Percentiles rank a stretch among this genome's conserved stretches.
Conservation (phyloP, 2,113 vertebrate species). For the Poeciliopsis turrubarensis region DNA sequence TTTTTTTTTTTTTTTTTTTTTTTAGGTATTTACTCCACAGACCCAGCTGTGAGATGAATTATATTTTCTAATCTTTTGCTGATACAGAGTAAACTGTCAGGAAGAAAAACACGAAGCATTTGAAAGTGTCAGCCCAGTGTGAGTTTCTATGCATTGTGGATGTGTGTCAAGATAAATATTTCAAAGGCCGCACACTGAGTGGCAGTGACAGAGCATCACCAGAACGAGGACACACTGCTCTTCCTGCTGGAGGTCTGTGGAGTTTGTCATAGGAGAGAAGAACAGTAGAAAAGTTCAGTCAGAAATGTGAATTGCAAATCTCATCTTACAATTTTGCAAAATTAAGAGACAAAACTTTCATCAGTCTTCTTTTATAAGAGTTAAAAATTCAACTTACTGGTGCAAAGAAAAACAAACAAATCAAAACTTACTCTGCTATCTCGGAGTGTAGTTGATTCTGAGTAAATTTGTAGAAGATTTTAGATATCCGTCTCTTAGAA, state of each 20-base stretch:
- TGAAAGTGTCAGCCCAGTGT: conserved; percentile 33
- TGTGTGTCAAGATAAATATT: conserved; percentile 66
- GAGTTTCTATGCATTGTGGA: conserved; percentile 38
- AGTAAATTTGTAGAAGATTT: background rate
- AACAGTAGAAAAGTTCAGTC: background rate
- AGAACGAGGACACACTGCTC: conserved; percentile 59
- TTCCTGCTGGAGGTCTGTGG: conserved; percentile 29
- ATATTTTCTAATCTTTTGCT: conserved; percentile 53
- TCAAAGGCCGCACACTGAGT: conserved; percentile 56
- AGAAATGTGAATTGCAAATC: too few relatives aligned
- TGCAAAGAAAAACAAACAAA: background rate
- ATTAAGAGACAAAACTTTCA: too few relatives aligned
- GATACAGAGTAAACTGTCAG: conserved; percentile 42
- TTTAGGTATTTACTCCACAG: conserved; percentile 9
- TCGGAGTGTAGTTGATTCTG: background rate
- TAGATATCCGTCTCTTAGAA: conserved; percentile 12
- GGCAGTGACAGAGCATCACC: conserved; percentile 50
- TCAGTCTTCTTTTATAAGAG: background rate
- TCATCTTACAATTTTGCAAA: too few relatives aligned
- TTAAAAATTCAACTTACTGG: background rate
- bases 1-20: background rate
- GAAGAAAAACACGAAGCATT: conserved; percentile 22
- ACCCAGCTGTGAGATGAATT: conserved; percentile 46
- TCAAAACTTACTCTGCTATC: background rate
- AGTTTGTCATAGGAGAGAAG: conserved; percentile 5